These are phyloP conservation scores for Rousettus madagascariensis DNA, from an alignment of 2,797 vertebrate species.

Conservation along the genomic window DNA sequence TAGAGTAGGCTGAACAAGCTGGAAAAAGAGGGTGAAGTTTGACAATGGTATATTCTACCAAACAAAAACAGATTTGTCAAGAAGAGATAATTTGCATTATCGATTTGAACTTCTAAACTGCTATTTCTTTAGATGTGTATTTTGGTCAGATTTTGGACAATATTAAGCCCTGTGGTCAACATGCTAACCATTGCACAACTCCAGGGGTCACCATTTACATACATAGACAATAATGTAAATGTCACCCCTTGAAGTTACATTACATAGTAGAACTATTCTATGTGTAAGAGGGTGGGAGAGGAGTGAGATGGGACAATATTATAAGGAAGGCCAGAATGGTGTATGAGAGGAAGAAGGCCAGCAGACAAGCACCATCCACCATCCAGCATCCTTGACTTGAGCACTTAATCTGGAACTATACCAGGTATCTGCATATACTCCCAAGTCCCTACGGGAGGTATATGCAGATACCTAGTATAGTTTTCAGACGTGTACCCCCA, in stretches of 20 bases:
- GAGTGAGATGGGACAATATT: not conserved
- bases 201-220: not conserved
- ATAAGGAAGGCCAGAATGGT: not conserved
- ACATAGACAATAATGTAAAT: no score
- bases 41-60: not conserved
- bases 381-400: not conserved
- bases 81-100: not conserved
- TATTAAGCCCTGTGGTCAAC: not conserved
- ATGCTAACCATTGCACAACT: not conserved
- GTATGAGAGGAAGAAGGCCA: not conserved
- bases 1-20: not conserved
- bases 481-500: not conserved
- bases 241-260: not conserved
- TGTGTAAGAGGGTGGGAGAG: not conserved
- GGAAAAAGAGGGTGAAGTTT: not conserved
- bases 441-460: not conserved
- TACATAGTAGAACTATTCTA: not conserved
- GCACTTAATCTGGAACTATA: not conserved
- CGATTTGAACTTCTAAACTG: not conserved
- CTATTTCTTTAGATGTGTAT: not conserved
- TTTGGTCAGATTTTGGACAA: not conserved
- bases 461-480: not conserved
- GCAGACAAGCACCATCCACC: not conserved
- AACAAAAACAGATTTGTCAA: not conserved
- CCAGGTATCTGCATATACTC: no score